Conservation (phyloP, 2,113 vertebrate genomes). For the Corythoichthys intestinalis region DNA sequence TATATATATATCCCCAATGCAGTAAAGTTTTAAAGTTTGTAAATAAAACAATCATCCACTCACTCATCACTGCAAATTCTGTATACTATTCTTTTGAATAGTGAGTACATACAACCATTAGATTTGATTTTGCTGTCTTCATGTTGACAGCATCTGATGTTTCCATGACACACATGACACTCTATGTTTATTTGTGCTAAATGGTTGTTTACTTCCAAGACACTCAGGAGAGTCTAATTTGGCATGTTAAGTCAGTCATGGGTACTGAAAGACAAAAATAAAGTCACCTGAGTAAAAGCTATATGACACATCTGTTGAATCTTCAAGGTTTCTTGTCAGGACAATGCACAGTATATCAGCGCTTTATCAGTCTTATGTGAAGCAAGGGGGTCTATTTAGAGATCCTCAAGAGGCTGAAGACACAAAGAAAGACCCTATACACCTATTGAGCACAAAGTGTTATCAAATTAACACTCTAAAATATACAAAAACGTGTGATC, state of each 20-base stretch:
- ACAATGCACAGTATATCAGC: constrained; percentile 15
- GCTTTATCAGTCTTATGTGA: constrained; percentile 55
- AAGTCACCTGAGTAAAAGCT: constrained; percentile 57
- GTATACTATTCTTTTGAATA: neutral
- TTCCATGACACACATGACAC: constrained; percentile 56
- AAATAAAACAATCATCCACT: neutral
- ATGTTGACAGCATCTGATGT: constrained; percentile 47
- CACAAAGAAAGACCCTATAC: constrained; percentile 45
- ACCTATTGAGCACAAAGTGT: constrained; percentile 15
- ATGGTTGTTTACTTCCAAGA: constrained; percentile 60
- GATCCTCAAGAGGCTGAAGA: constrained; percentile 53
- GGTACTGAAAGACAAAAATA: constrained; percentile 71
- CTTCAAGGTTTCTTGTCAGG: constrained; percentile 40
- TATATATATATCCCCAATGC: too few relatives aligned
- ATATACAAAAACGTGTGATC: constrained; percentile 21
- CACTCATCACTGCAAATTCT: neutral
- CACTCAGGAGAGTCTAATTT: constrained; percentile 46
- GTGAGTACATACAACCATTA: neutral
- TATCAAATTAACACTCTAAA: neutral
- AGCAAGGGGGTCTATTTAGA: constrained; percentile 61
- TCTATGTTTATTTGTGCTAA: constrained; percentile 55
- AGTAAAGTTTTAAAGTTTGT: neutral
- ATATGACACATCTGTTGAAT: constrained; percentile 65
- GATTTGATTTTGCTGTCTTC: constrained; percentile 11
- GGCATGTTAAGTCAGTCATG: constrained; percentile 61